Percentiles rank a stretch among this genome's conserved stretches.
Conservation (phyloP, 2,797 vertebrate genomes). For the Somateria mollissima region DNA sequence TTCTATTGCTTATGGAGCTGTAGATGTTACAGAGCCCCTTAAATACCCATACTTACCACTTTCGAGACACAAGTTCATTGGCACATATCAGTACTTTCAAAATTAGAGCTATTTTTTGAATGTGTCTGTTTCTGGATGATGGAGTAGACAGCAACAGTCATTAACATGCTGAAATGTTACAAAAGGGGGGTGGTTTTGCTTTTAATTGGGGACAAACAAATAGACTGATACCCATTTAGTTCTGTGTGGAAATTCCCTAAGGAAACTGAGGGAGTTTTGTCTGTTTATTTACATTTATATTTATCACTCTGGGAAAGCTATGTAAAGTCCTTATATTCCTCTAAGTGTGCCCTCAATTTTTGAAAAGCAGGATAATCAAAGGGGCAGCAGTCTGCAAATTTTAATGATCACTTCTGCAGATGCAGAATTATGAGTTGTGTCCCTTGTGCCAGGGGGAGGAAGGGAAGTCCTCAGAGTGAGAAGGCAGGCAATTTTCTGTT, state of each 20-base stretch:
- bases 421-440: background rate
- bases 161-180: background rate
- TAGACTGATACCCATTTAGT: background rate
- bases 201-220: background rate
- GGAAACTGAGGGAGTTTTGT: background rate
- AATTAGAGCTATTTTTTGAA: background rate
- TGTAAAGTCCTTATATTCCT: background rate
- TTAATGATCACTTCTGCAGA: background rate
- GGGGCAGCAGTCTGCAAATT: background rate
- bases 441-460: background rate
- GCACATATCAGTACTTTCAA: background rate
- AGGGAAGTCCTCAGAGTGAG: background rate
- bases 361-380: background rate
- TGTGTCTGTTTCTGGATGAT: background rate
- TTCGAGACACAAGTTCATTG: background rate
- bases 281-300: background rate
- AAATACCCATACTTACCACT: background rate
- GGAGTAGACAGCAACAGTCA: background rate
- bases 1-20: background rate
- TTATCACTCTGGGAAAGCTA: background rate
- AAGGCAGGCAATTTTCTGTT: background rate
- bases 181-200: background rate
- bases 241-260: background rate
- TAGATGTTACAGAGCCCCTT: background rate
- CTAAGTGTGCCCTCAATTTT: background rate